Evolutionary conservation across 1,140 invertebrate species (phyloP), one percentile per base, ranked within the genome.

Genomic region (Drosophila seguyi): DNA sequence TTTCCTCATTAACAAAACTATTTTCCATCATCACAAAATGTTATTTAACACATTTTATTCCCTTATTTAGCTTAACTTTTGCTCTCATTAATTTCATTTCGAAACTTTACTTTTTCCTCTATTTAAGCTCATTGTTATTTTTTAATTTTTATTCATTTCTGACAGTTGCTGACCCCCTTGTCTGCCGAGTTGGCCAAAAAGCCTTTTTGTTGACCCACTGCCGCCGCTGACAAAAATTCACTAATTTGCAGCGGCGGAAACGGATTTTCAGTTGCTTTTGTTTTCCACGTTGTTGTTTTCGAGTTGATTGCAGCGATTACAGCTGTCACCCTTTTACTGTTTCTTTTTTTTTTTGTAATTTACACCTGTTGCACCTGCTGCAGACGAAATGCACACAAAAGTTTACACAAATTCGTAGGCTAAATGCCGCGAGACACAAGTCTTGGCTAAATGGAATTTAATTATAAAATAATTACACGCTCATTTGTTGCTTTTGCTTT

Each of bases 391-490:
- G n/a, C n/a, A n/a, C 47, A 82, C 57, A 76, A 72, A 79, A 73
- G 58, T 41, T 67, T 72, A 69, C 59, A 82, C 71, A 80, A 80
- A 80, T 80, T 77, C 74, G 36, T 67, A 38, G 31, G 63, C 68
- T 73, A 45, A n/a, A n/a, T n/a, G n/a, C n/a, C n/a, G n/a, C n/a
- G n/a, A n/a, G n/a, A n/a, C n/a, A n/a, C n/a, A 81, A 67, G 79
- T 71, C 79, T 79, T 68, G 61, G 79, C 86, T 88, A 87, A 87
- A 87, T 77, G 84, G 84, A 87, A 84, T 87, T 88, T 87, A 87
- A 87, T 87, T 87, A 87, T 77, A 88, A 87, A 80, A 87, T 87
- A 87, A 87, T 87, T 87, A 88, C 77, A 78, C 84, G 83, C 84
- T 87, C 84, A 87, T 87, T 88, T 83, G 75, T 79, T 79, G 66